Evolutionary conservation across 2,888 invertebrate genomes (phyloP), one percentile per base, ranked within the genome.

Genomic region (Axea sp.): DNA sequence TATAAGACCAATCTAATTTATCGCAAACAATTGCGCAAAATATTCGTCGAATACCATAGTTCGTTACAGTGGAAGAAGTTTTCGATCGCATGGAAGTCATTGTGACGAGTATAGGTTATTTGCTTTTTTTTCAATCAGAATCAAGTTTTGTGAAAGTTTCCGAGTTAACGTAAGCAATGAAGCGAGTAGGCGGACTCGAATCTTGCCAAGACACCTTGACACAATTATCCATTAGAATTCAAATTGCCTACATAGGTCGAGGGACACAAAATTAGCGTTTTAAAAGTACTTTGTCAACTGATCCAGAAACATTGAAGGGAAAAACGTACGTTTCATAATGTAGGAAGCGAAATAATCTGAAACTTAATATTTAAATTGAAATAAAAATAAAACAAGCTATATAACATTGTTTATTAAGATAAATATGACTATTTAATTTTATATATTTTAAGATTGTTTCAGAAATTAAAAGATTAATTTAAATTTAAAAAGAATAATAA

Each of bases 191-290:
- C 35, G 12, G 26, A 11, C 6, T 26, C n/a, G 37, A 30, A 9
- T 30, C 28, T 26, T 37, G 59, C 22, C 43, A 45, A 74, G 73
- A 65, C 69, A 73, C 67, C 47, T 60, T 59, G 49, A 55, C 22
- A 60, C 75, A 80, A 81, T 81, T 81, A 81, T 81, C 76, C 76
- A 72, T 77, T 77, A 71, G 60, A 74, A 79, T 77, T 80, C 73
- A 75, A 79, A 80, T 79, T 77, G 78, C n/a, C n/a, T n/a, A n/a
- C n/a, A n/a, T n/a, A n/a, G n/a, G n/a, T n/a, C n/a, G n/a, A n/a
- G n/a, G n/a, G n/a, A 55, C 53, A 73, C 71, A 49, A 76, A 78
- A 78, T 77, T 75, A 72, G 62, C 75, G 72, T 72, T 75, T 72
- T 75, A 39, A 68, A 72, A 72, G 51, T 51, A 49, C 62, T 71